phyloP scores from a whole-genome alignment of 2,113 vertebrate species.

The Prolemur simus region DNA sequence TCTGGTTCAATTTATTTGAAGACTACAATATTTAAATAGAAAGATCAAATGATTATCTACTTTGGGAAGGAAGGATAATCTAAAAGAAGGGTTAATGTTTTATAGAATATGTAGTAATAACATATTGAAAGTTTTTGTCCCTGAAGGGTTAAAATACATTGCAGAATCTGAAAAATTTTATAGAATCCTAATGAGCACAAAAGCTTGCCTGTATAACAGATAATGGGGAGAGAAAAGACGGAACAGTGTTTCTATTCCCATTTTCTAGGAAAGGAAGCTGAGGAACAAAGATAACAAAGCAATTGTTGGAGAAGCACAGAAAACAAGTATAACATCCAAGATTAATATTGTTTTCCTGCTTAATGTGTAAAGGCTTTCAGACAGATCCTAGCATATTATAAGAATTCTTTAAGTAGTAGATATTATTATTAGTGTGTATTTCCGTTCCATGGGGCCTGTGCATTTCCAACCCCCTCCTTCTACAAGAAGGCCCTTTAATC shows the following conservation, averaged over 20 bases:
- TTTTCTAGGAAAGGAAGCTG: conserved; percentile 2
- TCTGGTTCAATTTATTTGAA: conserved; percentile 38
- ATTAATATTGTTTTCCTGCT: neutral
- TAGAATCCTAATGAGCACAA: neutral
- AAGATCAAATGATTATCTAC: conserved; percentile 35
- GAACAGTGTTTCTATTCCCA: neutral
- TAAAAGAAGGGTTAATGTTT: conserved; percentile 43
- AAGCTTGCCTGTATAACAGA: neutral
- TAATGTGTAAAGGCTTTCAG: neutral
- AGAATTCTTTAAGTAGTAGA: neutral
- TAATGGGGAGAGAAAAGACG: neutral
- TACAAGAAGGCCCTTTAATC: neutral
- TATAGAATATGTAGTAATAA: neutral
- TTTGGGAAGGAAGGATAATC: conserved; percentile 11
- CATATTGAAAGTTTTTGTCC: neutral
- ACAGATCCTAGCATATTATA: neutral
- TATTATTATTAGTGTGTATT: neutral
- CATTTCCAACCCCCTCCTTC: neutral
- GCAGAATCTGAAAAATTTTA: neutral
- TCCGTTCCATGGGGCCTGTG: neutral
- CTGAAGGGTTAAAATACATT: conserved; percentile 10
- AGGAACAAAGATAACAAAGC: neutral
- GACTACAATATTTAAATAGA: conserved; percentile 54
- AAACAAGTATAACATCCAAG: neutral
- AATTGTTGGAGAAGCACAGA: neutral